Conservation (phyloP, 2,113 vertebrate genomes). For the Apaloderma vittatum region DNA sequence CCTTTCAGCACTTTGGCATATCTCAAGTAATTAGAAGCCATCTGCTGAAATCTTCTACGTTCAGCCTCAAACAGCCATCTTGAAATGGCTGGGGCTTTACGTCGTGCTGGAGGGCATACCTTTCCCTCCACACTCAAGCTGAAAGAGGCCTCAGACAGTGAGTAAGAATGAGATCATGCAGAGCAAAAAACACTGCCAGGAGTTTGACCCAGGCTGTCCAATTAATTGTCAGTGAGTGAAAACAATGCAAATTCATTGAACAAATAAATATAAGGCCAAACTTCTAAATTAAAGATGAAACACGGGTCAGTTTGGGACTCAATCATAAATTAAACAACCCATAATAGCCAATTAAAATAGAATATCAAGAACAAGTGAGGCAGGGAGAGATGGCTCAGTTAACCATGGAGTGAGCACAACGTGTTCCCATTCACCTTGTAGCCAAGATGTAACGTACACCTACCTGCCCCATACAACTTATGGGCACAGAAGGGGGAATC, state of each 20-base stretch:
- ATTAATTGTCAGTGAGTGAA: conserved; percentile 51
- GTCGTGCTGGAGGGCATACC: conserved; percentile 55
- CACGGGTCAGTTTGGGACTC: not conserved
- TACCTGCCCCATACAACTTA: not conserved
- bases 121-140: not conserved
- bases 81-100: conserved; percentile 52
- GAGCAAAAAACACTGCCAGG: conserved; percentile 21
- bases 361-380: conserved; percentile 7
- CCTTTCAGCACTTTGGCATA: conserved; percentile 70
- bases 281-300: conserved; percentile 23
- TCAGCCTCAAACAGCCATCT: conserved; percentile 62
- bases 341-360: conserved; percentile 39
- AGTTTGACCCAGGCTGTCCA: conserved; percentile 43
- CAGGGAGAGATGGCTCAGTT: not conserved
- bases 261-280: conserved; percentile 29
- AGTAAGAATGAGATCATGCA: conserved; percentile 43
- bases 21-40: conserved; percentile 74
- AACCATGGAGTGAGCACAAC: not conserved
- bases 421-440: not conserved
- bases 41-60: conserved; percentile 59
- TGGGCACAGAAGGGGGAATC: not conserved
- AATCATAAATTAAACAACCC: not conserved
- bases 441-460: not conserved
- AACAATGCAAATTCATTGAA: conserved; percentile 43
- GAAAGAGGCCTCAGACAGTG: conserved; percentile 43